Base-by-base conservation (phyloP, 2,888 invertebrate genomes). In the Drosophila quinaria region DNA sequence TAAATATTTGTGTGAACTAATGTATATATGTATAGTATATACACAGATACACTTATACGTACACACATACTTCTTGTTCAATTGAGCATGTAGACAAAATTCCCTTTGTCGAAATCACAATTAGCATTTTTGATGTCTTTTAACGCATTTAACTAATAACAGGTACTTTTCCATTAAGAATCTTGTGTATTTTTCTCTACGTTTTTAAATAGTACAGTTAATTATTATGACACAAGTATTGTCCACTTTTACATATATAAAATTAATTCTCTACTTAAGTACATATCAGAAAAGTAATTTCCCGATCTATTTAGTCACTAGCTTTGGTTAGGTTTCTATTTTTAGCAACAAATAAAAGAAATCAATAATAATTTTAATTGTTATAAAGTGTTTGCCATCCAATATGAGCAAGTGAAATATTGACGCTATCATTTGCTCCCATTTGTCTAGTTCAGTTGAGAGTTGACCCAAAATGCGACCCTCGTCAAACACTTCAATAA, bases 401-500 rank as follows among this genome's bases (percentile, higher is more conserved):
- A n/a, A 31, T 50, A 19, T 29, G 19, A 46, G 41, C 44, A 46
- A 22, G 44, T 63, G 35, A 61, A 52, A 37, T 52, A 52, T 64
- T 49, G 47, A 50, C 55, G 22, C 56, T 42, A 62, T 47, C 64
- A 58, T 17, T 44, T 25, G 33, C 15, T 22, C 22, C 22, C 13
- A 49, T 55, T 60, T 58, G 19, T 29, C 44, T 37, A 29, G 39
- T 15, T 31, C 31, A 22, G 33, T 33, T 3, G 31, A 33, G 19
- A 49, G 49, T 50, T 50, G 11, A 19, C 33, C 49, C 49, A 6
- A 15, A 62, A 29, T 42, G 46, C 9, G 50, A 82, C 83, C 80
- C 80, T 80, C 51, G 62, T 82, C 83, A 80, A 82, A 44, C 33
- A 29, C 17, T 19, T 50, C 13, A 44, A 70, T 44, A 63, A 46